These are phyloP conservation scores for Ostrea edulis DNA, from an alignment of 1,140 invertebrate genomes.

Conservation along the genomic window DNA sequence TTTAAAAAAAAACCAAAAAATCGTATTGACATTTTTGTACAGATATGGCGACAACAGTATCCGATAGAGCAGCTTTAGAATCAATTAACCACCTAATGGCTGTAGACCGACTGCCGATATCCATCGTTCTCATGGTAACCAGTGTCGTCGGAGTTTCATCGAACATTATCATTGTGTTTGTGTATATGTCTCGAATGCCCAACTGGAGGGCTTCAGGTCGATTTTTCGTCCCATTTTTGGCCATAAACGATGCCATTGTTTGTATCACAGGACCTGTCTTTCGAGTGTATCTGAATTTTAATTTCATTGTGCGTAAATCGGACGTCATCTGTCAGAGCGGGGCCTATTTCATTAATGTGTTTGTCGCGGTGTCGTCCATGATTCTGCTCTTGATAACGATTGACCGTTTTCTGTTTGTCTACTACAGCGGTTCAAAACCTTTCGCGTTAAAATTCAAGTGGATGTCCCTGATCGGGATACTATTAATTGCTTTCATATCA, in stretches of 20 bases:
- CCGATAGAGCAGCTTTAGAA: background rate
- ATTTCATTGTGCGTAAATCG: background rate
- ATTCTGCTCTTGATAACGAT: slow-evolving; percentile 15
- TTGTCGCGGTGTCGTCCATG: background rate
- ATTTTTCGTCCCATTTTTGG: background rate
- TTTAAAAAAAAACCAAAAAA: no score
- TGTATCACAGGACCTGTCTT: background rate
- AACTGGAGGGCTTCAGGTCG: background rate
- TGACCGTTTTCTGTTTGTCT: slow-evolving; percentile 13
- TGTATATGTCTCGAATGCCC: background rate
- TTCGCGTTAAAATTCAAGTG: background rate
- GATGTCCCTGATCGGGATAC: background rate
- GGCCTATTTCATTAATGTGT: background rate
- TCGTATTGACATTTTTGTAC: no score
- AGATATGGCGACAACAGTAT: no score
- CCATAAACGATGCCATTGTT: background rate
- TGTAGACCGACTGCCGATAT: background rate
- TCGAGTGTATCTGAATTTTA: slow-evolving; percentile 6
- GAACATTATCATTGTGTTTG: slow-evolving; percentile 1
- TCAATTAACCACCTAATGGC: background rate
- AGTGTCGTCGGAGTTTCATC: background rate
- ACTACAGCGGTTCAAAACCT: background rate
- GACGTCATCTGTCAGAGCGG: background rate
- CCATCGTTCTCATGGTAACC: background rate
- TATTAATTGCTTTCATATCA: background rate